Conservation (phyloP, 2,797 vertebrate species). For the Margarornis squamiger region DNA sequence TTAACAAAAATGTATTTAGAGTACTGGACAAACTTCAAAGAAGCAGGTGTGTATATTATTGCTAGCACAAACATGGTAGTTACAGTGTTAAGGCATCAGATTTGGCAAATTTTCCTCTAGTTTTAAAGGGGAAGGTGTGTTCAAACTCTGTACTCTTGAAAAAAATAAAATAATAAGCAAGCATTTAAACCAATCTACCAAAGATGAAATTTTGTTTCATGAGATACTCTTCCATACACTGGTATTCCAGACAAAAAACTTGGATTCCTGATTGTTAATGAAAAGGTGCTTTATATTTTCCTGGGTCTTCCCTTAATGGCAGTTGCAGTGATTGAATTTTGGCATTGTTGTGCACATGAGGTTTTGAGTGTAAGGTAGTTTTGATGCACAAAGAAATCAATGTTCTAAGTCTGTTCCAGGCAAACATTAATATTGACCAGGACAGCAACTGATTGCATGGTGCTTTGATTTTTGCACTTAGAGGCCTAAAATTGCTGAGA, state of each 20-base stretch:
- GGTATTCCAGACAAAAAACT: not conserved
- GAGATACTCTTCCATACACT: not conserved
- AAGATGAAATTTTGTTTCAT: not conserved
- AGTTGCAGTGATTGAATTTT: not conserved
- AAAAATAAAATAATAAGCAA: not conserved
- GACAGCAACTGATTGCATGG: not conserved
- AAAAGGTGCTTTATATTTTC: not conserved
- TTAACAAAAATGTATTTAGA: not conserved
- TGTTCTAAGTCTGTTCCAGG: not conserved
- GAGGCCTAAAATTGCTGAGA: not conserved
- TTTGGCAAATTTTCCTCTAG: not conserved
- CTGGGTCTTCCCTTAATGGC: not conserved
- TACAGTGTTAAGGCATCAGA: not conserved
- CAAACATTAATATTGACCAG: not conserved
- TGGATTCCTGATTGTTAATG: not conserved
- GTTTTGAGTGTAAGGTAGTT: not conserved
- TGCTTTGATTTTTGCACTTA: not conserved
- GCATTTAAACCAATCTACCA: not conserved
- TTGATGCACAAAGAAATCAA: not conserved
- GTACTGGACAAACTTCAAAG: not conserved
- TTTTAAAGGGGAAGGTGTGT: not conserved
- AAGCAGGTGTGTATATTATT: not conserved
- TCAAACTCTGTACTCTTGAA: rapidly evolving
- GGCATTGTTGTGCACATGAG: not conserved
- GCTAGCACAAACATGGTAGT: not conserved